Evolutionary conservation across 2,797 vertebrate genomes (phyloP).

Genomic region (Onychomys arenicola): DNA sequence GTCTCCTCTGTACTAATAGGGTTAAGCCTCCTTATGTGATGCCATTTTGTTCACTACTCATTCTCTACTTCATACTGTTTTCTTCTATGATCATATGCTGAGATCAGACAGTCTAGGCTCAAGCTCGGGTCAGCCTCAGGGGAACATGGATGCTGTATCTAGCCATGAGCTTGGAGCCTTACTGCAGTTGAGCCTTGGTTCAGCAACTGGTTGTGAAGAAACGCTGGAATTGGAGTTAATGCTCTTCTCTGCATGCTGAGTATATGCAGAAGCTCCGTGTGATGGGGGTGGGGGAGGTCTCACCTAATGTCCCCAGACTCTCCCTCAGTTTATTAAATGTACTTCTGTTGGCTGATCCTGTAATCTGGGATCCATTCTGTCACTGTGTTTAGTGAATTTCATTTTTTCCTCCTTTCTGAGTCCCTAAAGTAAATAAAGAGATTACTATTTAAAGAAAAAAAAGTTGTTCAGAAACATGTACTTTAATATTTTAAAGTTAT

Average conservation of each 20-base stretch:
- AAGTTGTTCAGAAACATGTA: neutral
- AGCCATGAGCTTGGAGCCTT: no score
- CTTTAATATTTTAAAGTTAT: constrained; percentile 18
- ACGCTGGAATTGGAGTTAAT: fast-evolving
- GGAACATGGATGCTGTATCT: neutral
- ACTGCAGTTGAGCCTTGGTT: neutral
- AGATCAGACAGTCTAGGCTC: neutral
- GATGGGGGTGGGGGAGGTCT: neutral
- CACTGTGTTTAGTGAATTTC: neutral
- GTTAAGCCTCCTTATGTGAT: no score
- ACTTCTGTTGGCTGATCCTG: neutral
- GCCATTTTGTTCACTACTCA: neutral
- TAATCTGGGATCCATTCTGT: neutral
- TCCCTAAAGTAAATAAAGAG: neutral
- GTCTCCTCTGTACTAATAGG: neutral
- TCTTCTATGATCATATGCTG: neutral
- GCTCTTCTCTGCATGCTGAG: neutral
- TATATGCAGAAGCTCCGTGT: neutral
- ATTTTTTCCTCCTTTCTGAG: neutral
- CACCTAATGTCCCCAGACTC: neutral
- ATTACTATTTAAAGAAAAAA: neutral
- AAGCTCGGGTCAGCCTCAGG: no score
- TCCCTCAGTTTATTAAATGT: neutral
- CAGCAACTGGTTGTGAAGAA: neutral
- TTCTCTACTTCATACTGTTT: neutral